Base-by-base conservation (phyloP, 2,888 invertebrate species). In the Dasypolia templi region DNA sequence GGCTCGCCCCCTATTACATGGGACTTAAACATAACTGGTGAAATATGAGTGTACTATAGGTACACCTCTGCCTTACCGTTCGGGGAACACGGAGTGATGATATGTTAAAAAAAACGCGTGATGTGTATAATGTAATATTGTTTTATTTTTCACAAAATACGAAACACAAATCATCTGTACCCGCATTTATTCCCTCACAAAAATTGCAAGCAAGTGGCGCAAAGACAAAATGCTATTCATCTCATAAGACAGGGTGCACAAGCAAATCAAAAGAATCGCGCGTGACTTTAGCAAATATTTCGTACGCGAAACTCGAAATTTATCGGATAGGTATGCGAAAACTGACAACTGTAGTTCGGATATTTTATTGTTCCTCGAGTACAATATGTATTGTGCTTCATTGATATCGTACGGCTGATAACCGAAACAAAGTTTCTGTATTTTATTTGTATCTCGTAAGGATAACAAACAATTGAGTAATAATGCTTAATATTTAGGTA, bases 221-320 rank as follows among this genome's bases (percentile, higher is more conserved):
- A 76, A 53, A 39, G 35, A 46, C 51, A 53, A 75, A 76, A 75
- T 29, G 56, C 83, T 82, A 90, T 88, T 87, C 86, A 87, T 88
- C 85, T 84, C 68, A 66, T 84, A 85, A 85, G 84, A 72, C 77
- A 70, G 67, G 61, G 69, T 72, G 73, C 82, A 85, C 84, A 87
- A 80, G 75, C 75, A 75, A 79, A 77, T 73, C 82, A 75, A 74
- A 56, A 49, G 67, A 46, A 42, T 68, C 66, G 80, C 71, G 74
- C 87, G 86, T 87, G 86, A 84, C 82, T 85, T 71, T 49, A 72
- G 22, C 53, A 56, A 51, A 66, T 81, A 81, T 77, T 72, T 70
- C 29, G 65, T 58, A 42, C 3, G 26, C 35, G 35, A 72, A 44
- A 67, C 14, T 64, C 2, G n/a, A 29, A 19, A 78, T 77, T 77